A percentile compares a stretch with the other conserved stretches of the same genome.
phyloP scores from a whole-genome alignment of 2,797 vertebrate genomes.

The Neosilurus hyrtlii region DNA sequence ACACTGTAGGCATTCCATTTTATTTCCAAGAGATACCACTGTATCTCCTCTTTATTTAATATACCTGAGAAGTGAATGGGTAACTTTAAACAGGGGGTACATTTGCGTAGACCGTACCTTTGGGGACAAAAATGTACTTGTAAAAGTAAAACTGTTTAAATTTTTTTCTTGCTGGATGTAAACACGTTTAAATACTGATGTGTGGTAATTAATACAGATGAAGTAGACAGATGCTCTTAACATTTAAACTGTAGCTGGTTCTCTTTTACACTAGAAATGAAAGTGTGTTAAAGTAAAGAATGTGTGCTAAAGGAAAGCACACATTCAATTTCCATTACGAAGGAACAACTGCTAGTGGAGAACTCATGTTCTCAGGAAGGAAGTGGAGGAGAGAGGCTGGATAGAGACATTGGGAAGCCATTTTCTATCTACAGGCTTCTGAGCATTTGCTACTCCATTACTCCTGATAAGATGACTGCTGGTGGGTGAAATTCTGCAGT shows the following conservation, averaged over 20 bases:
- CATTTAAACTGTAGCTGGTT: neutral
- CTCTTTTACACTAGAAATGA: neutral
- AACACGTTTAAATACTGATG: neutral
- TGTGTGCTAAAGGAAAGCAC: too few relatives aligned
- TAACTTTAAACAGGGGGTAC: too few relatives aligned
- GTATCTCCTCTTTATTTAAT: too few relatives aligned
- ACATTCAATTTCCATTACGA: neutral
- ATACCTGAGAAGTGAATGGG: too few relatives aligned
- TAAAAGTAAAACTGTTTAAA: too few relatives aligned
- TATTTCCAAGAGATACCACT: too few relatives aligned
- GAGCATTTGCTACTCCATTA: slow-evolving; percentile 66
- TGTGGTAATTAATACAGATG: too few relatives aligned
- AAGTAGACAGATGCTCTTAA: neutral
- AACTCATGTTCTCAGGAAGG: neutral
- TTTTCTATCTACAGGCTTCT: slow-evolving; percentile 45
- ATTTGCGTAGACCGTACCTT: too few relatives aligned
- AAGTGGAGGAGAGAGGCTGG: slow-evolving; percentile 1
- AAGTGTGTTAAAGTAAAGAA: too few relatives aligned
- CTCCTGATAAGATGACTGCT: slow-evolving; percentile 64
- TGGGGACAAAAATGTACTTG: too few relatives aligned
- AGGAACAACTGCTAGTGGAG: neutral
- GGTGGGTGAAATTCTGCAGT: slow-evolving; percentile 69
- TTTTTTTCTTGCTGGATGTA: neutral
- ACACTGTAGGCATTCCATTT: too few relatives aligned
- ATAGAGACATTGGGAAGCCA: slow-evolving; percentile 24